Conservation (phyloP, 35 echinoderm and acorn worm genomes). For the Ophiothrix spiculata region DNA sequence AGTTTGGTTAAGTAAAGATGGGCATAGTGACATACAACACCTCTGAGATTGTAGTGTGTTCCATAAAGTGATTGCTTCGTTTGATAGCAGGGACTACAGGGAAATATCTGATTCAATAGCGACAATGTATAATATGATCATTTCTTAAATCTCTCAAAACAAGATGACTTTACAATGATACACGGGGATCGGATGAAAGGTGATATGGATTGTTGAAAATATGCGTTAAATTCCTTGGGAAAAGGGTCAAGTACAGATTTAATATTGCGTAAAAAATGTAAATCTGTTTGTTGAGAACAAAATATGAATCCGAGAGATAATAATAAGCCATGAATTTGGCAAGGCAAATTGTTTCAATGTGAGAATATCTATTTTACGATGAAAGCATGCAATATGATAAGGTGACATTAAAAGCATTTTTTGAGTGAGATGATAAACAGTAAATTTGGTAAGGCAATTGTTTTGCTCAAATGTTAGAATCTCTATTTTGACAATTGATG, state of each 20-base stretch:
- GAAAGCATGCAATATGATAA: too few relatives aligned
- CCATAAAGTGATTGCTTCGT: conserved; percentile 12
- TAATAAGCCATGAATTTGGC: too few relatives aligned
- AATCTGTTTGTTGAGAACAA: too few relatives aligned
- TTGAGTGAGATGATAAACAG: too few relatives aligned
- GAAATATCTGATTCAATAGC: conserved; percentile 8
- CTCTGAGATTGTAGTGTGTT: background rate
- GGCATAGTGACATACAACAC: conserved; percentile 1
- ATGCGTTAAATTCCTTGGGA: background rate
- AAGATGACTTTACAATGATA: background rate
- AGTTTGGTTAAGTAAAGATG: conserved; percentile 10
- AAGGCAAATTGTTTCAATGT: too few relatives aligned
- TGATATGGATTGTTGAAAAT: background rate
- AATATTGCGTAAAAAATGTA: too few relatives aligned
- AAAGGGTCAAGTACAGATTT: conserved; percentile 7
- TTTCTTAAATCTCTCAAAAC: background rate
- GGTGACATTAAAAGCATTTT: too few relatives aligned
- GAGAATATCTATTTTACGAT: too few relatives aligned
- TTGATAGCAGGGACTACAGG: background rate
- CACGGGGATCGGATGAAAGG: background rate
- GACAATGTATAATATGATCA: conserved; percentile 3
- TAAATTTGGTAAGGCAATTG: too few relatives aligned
- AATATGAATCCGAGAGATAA: too few relatives aligned
- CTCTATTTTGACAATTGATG: too few relatives aligned
- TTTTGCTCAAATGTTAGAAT: too few relatives aligned